Evolutionary conservation across 2,113 vertebrate genomes (phyloP).

Genomic region (Osmerus eperlanus): DNA sequence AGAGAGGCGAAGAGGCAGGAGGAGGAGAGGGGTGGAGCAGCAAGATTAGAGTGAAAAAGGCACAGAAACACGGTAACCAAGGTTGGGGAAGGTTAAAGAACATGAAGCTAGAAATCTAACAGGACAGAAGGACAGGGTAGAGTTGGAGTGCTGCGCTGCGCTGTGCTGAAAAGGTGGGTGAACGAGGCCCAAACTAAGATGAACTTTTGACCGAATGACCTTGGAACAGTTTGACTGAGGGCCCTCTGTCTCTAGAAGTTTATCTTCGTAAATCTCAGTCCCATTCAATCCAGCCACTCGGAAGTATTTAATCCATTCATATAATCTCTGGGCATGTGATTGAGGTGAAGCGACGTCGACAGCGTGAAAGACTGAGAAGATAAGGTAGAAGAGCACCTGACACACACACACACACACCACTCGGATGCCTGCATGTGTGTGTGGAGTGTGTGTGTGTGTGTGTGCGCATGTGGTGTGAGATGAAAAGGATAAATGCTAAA

Average conservation of each 20-base stretch:
- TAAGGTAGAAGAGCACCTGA: too few relatives aligned
- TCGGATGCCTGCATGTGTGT: conserved; percentile 4
- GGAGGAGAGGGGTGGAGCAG: neutral
- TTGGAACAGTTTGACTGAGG: conserved; percentile 32
- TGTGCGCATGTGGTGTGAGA: neutral
- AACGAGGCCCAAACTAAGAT: too few relatives aligned
- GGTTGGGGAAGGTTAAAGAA: too few relatives aligned
- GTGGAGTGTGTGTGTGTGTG: neutral
- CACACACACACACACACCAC: too few relatives aligned
- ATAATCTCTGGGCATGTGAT: conserved; percentile 49
- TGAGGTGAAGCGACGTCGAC: conserved; percentile 8
- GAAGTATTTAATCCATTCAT: conserved; percentile 37
- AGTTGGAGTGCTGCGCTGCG: too few relatives aligned
- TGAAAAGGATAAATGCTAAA: too few relatives aligned
- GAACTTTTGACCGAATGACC: too few relatives aligned
- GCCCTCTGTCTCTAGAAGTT: conserved; percentile 5
- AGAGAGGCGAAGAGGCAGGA: neutral
- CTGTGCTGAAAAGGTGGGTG: too few relatives aligned
- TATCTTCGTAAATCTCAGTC: conserved; percentile 25
- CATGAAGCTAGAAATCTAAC: too few relatives aligned
- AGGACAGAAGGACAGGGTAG: too few relatives aligned
- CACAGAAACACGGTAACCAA: neutral
- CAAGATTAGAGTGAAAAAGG: neutral
- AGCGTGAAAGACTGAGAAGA: too few relatives aligned
- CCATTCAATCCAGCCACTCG: conserved; percentile 25